These are phyloP conservation scores for Nicator chloris DNA, from an alignment of 2,113 vertebrate species.

Conservation along the genomic window DNA sequence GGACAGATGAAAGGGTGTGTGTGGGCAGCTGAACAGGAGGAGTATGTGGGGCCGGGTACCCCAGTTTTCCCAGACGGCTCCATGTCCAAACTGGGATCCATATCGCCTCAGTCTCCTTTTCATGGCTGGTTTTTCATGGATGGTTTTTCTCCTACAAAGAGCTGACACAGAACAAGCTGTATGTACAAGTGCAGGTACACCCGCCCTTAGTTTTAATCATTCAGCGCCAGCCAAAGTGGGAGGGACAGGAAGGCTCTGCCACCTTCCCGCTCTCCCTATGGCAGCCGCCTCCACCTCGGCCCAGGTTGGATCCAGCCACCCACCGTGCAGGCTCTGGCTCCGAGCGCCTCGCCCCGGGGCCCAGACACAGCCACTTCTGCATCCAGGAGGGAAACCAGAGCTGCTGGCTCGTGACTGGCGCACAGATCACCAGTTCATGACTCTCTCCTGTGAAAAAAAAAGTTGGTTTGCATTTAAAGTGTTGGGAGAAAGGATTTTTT, in stretches of 20 bases:
- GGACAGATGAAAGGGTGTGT: accelerated
- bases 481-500: background rate
- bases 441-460: background rate
- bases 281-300: background rate
- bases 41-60: background rate
- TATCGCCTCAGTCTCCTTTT: accelerated
- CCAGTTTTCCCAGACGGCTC: background rate
- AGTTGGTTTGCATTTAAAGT: slow-evolving; percentile 16
- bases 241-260: background rate
- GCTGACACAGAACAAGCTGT: background rate
- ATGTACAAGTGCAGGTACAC: slow-evolving; percentile 23
- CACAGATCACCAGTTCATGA: slow-evolving; percentile 3
- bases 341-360: background rate
- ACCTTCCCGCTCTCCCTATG: background rate
- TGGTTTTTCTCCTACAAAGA: background rate
- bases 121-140: background rate
- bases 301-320: background rate
- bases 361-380: background rate
- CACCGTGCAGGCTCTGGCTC: background rate
- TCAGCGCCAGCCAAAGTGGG: slow-evolving; percentile 49
- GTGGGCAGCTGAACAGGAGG: background rate
- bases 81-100: background rate
- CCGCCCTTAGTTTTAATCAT: background rate
- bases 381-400: slow-evolving; percentile 30
- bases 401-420: slow-evolving; percentile 16